Evolutionary conservation across 2,113 vertebrate genomes (phyloP).

Genomic region (Strigops habroptila): DNA sequence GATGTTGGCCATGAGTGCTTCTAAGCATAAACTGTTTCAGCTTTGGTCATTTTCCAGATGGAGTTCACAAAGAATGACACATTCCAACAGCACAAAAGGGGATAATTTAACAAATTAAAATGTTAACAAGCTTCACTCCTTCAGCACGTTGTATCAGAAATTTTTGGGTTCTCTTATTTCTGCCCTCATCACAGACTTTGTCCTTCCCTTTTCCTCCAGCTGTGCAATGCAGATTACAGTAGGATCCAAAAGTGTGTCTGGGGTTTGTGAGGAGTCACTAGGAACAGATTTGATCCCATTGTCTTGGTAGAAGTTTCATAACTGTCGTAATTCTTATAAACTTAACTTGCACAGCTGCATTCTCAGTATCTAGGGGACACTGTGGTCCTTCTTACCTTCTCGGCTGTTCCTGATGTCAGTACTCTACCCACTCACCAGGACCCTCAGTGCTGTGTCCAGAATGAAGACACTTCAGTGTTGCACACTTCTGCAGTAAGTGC

Average conservation of each 20-base stretch:
- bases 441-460: neutral
- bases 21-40: neutral
- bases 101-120: slow-evolving; percentile 24
- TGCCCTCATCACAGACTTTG: neutral
- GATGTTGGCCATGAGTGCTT: neutral
- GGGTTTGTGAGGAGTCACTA: neutral
- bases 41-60: slow-evolving; percentile 17
- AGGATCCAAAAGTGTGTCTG: neutral
- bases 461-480: neutral
- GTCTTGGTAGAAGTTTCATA: neutral
- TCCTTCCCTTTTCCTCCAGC: neutral
- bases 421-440: neutral
- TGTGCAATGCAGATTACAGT: neutral
- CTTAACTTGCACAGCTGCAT: neutral
- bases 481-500: neutral
- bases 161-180: neutral
- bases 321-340: neutral
- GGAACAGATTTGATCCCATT: neutral
- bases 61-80: neutral
- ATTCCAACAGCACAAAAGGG: neutral
- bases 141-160: neutral
- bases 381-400: neutral
- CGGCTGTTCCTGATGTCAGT: neutral
- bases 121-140: slow-evolving; percentile 6
- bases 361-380: neutral